These are phyloP conservation scores for Montipora foliosa DNA, from an alignment of 64 coral and sea anemone species.

Conservation along the genomic window DNA sequence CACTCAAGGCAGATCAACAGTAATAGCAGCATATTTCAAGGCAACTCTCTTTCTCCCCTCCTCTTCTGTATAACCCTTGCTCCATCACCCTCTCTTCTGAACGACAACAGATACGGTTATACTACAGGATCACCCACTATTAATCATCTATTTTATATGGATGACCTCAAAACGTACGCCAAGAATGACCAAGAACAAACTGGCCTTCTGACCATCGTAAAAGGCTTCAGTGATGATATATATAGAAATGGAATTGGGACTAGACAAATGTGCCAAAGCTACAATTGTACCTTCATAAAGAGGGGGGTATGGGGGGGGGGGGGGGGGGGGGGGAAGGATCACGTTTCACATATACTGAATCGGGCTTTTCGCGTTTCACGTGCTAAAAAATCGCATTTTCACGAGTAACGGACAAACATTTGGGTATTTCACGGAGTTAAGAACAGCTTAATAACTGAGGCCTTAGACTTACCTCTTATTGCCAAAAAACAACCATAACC, in stretches of 20 bases:
- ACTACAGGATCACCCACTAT: not conserved
- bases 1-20: conserved; percentile 10
- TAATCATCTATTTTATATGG: conserved; percentile 31
- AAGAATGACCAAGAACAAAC: conserved; percentile 8
- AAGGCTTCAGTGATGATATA: too few species aligned
- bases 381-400: too few species aligned
- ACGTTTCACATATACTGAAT: too few species aligned
- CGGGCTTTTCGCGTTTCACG: too few species aligned
- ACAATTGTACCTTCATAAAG: not conserved
- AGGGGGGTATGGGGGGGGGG: too few species aligned
- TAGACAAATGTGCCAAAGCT: conserved; percentile 23
- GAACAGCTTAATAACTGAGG: too few species aligned
- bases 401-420: too few species aligned
- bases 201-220: not conserved
- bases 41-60: conserved; percentile 45
- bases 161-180: conserved; percentile 23
- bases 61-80: conserved; percentile 50
- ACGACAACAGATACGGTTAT: conserved; percentile 45
- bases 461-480: too few species aligned
- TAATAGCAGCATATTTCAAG: conserved; percentile 44
- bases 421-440: too few species aligned
- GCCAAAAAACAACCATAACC: too few species aligned
- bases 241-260: not conserved
- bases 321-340: too few species aligned
- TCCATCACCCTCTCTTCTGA: conserved; percentile 22